phyloP scores from a whole-genome alignment of 2,113 vertebrate genomes.

The Vidua macroura region DNA sequence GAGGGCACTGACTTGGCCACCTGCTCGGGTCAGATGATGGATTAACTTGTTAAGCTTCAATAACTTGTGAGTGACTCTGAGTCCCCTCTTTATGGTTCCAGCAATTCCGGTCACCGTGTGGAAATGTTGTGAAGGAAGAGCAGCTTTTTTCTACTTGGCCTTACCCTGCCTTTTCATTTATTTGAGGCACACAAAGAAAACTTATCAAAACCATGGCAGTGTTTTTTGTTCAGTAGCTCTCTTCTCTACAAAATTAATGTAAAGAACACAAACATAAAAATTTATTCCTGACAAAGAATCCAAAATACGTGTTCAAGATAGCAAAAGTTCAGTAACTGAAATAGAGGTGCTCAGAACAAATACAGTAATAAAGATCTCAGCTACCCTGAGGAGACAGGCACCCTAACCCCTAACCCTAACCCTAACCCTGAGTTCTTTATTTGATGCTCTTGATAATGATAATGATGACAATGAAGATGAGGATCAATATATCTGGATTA shows the following conservation, averaged over 20 bases:
- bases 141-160: neutral
- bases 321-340: neutral
- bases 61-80: neutral
- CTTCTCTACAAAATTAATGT: neutral
- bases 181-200: neutral
- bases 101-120: neutral
- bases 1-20: neutral
- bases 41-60: neutral
- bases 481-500: neutral
- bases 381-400: neutral
- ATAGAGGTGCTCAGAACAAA: neutral
- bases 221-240: neutral
- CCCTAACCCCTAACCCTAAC: neutral
- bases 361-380: neutral
- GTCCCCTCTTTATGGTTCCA: neutral
- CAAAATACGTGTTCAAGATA: neutral
- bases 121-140: neutral
- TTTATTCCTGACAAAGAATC: neutral
- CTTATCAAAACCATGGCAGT: neutral
- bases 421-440: neutral
- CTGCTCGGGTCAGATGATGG: neutral
- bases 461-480: neutral
- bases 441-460: neutral
- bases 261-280: neutral
- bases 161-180: neutral